Percentiles rank a stretch among this genome's conserved stretches.
phyloP scores from a whole-genome alignment of 2,113 vertebrate genomes.

The Laticauda laticaudata region DNA sequence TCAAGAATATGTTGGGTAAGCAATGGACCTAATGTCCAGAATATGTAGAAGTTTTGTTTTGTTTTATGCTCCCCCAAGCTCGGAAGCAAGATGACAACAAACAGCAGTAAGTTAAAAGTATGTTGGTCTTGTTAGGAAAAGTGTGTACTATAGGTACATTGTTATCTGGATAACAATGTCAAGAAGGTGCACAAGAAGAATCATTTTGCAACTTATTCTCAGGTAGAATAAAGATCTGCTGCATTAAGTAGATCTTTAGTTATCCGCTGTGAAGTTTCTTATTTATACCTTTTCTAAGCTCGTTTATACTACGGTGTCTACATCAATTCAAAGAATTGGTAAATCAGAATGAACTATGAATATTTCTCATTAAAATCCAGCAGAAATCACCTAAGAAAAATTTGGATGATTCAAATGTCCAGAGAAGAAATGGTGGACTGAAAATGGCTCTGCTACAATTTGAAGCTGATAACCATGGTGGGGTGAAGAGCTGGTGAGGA shows the following conservation, averaged over 20 bases:
- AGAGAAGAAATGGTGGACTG: background rate
- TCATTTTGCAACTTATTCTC: background rate
- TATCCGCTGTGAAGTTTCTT: background rate
- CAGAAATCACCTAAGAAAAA: background rate
- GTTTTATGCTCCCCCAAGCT: background rate
- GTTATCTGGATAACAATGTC: background rate
- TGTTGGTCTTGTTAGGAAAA: background rate
- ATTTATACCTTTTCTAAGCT: background rate
- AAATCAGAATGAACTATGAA: background rate
- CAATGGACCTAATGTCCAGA: constrained; percentile 7
- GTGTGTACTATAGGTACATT: background rate
- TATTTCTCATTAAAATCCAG: background rate
- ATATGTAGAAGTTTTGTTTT: background rate
- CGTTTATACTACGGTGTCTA: background rate
- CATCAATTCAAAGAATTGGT: background rate
- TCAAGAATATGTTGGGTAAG: constrained; percentile 23
- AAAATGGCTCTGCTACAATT: background rate
- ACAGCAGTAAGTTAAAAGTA: background rate
- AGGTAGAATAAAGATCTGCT: background rate
- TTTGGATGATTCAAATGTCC: background rate
- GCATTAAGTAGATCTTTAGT: background rate
- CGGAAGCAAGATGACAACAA: background rate
- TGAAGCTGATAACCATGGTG: background rate
- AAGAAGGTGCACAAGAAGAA: background rate
- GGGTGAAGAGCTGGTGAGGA: background rate